phyloP scores from a whole-genome alignment of 2,888 invertebrate genomes.

The Drosophila melanocephala region DNA sequence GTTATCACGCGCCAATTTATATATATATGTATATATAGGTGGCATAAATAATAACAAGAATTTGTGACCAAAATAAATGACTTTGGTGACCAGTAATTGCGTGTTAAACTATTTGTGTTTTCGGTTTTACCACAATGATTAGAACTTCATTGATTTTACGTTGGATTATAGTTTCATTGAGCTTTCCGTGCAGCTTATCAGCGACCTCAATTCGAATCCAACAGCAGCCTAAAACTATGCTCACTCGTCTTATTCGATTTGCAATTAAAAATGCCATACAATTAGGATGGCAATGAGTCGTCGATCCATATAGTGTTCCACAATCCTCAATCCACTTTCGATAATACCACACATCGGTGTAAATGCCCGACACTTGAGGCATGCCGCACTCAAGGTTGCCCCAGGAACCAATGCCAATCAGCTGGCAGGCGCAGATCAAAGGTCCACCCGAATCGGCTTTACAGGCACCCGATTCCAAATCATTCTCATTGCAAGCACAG shows the following conservation, averaged over 20 bases:
- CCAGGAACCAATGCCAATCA: conserved; percentile 93
- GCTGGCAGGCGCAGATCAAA: conserved; percentile 87
- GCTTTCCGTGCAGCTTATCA: not conserved
- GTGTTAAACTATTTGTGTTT: conserved; percentile 24
- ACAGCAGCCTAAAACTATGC: conserved; percentile 5
- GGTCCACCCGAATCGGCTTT: conserved; percentile 95
- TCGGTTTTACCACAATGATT: not conserved
- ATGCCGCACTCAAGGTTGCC: conserved; percentile 84
- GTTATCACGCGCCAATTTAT: not conserved
- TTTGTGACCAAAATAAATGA: conserved; percentile 1
- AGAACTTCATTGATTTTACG: not conserved
- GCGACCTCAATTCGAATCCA: not conserved
- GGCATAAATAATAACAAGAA: conserved; percentile 1
- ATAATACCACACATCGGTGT: conserved; percentile 87
- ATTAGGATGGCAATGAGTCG: not conserved
- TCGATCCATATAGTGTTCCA: not conserved
- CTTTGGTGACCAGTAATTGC: conserved; percentile 20
- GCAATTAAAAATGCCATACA: not conserved
- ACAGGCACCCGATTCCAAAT: conserved; percentile 90
- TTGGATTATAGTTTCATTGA: not conserved
- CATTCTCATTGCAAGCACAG: conserved; percentile 90
- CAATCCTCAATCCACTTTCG: conserved; percentile 56
- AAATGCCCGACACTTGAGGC: conserved; percentile 92
- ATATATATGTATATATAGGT: not conserved
- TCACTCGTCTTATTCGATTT: not conserved